phyloP scores from a whole-genome alignment of 2,113 vertebrate species.

The Bombycilla garrulus region DNA sequence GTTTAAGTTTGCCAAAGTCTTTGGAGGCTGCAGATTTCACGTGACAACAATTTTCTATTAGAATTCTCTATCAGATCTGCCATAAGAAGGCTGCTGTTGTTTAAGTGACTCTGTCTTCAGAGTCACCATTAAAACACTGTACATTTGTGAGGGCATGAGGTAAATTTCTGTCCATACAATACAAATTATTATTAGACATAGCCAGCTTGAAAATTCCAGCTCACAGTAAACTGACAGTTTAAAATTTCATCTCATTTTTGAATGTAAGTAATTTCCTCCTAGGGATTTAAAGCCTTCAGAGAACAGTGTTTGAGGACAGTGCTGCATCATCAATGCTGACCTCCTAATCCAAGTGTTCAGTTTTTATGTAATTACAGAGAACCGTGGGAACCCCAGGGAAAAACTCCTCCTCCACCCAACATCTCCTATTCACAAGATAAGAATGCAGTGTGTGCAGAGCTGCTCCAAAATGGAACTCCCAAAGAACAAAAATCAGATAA shows the following conservation, averaged over 20 bases:
- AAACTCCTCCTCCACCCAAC: background rate
- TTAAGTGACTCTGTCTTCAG: background rate
- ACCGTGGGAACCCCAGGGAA: constrained; percentile 21
- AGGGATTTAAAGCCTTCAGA: background rate
- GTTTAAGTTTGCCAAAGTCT: background rate
- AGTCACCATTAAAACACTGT: background rate
- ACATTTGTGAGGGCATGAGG: background rate
- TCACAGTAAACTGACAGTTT: background rate
- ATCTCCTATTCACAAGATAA: background rate
- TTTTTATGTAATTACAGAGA: constrained; percentile 30
- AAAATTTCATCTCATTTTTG: background rate
- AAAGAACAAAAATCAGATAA: background rate
- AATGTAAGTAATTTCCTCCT: background rate
- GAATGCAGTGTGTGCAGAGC: background rate
- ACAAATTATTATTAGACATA: background rate
- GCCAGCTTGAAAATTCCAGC: background rate
- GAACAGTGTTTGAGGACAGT: background rate
- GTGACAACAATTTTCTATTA: background rate
- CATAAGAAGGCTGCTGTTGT: background rate
- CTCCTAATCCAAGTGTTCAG: background rate
- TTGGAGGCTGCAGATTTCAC: background rate
- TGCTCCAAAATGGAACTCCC: background rate
- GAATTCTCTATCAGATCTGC: background rate
- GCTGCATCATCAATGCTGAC: background rate
- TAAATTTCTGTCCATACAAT: background rate